phyloP scores from a whole-genome alignment of 2,888 invertebrate genomes.

The Zeuzera pyrina region DNA sequence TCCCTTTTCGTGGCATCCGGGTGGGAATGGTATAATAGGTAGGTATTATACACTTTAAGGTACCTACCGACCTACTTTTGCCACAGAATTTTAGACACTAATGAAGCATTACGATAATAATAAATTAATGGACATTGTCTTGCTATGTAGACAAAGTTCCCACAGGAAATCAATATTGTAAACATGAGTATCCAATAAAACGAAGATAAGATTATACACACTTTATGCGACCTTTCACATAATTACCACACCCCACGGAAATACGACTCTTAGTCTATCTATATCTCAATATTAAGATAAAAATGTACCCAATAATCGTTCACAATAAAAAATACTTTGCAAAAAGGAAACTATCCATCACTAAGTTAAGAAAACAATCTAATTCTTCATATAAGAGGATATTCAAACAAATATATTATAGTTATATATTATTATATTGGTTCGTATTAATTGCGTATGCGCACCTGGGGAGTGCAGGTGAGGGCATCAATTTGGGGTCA shows the following conservation, averaged over 20 bases:
- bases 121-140: neutral
- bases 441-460: conserved; percentile 56
- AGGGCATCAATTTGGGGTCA: conserved; percentile 55
- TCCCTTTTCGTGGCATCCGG: too few species aligned
- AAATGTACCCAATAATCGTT: conserved; percentile 30
- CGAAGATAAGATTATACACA: conserved; percentile 46
- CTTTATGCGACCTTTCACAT: conserved; percentile 42
- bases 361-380: conserved; percentile 24
- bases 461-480: conserved; percentile 68
- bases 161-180: conserved; percentile 43
- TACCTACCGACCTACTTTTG: neutral
- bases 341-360: conserved; percentile 39
- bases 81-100: neutral
- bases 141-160: conserved; percentile 21
- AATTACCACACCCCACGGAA: conserved; percentile 33
- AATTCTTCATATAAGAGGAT: conserved; percentile 38
- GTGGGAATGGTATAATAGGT: too few species aligned
- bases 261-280: conserved; percentile 27
- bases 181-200: conserved; percentile 34
- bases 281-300: conserved; percentile 42
- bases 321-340: conserved; percentile 31
- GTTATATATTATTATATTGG: conserved; percentile 50
- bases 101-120: neutral
- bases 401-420: conserved; percentile 51
- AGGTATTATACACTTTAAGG: too few species aligned